Evolutionary conservation across 2,113 vertebrate species (phyloP), one percentile per base, ranked within the genome.

Genomic region (Theropithecus gelada): DNA sequence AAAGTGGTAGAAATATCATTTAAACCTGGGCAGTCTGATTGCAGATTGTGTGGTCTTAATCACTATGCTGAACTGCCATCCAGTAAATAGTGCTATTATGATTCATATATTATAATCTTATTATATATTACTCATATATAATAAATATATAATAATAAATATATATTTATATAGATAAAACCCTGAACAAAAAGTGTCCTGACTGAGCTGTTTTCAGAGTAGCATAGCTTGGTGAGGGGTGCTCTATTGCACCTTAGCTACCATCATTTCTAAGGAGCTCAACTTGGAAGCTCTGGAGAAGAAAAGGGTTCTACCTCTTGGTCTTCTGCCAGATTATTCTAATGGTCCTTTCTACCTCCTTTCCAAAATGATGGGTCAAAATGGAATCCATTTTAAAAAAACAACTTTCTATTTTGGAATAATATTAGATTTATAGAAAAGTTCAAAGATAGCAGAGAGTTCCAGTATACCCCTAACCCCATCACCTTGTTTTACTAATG

Each of bases 301-400:
- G 61, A 94, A 93, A 50, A 73, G 55, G 6, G 8, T 88, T 93
- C 72, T 82, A 88, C 35, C 9, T 88, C 23, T 50, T 75, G 10
- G 3, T 78, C 76, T 85, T 85, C 81, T 25, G 10, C 72, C 50
- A 81, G 35, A 90, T 76, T 61, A 6, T 82, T 83, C 57, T 59
- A 48, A 72, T 30, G 30, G 25, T 73, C 32, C 20, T 73, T 81
- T 20, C 64, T 85, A 75, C 20, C 9, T 94, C 48, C 40, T 93
- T 96, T 87, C 35, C 87, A 95, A 96, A 96, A 94, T 45, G 40
- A 83, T 70, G 13, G 14, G 52, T 96, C 52, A 93, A 35, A 93
- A 75, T 30, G 80, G 32, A 94, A 61, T 18, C 32, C 18, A 32
- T 16, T 3, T 95, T n/a, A 6, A 89, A 85, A 92, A 84, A 66